Percentiles rank a stretch among this genome's conserved stretches.
phyloP scores from a whole-genome alignment of 2,113 vertebrate species.

The Platichthys flesus region DNA sequence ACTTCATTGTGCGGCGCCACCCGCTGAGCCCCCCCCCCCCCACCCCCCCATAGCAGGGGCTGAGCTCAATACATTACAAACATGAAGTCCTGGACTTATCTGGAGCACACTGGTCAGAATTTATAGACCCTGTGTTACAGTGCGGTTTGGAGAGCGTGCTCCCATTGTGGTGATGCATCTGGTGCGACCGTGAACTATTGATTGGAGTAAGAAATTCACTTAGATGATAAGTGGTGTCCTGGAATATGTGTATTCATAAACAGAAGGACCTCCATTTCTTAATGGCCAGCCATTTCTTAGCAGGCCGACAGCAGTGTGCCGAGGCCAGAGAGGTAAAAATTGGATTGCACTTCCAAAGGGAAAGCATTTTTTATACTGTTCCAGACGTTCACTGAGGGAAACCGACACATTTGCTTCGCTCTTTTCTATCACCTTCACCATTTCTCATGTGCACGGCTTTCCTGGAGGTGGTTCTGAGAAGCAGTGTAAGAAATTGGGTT shows the following conservation, averaged over 20 bases:
- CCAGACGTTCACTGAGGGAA: slow-evolving; percentile 16
- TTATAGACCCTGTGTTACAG: slow-evolving; percentile 43
- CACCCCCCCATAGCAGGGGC: slow-evolving; percentile 15
- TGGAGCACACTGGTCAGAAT: slow-evolving; percentile 33
- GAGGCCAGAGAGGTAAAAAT: slow-evolving; percentile 43
- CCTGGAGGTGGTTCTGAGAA: slow-evolving; percentile 25
- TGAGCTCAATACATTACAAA: slow-evolving; percentile 36
- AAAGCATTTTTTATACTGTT: slow-evolving; percentile 6
- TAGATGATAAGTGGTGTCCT: slow-evolving; percentile 55
- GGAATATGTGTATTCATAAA: slow-evolving; percentile 60
- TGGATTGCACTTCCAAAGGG: slow-evolving; percentile 41
- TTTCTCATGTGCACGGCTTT: slow-evolving; percentile 23
- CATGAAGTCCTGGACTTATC: slow-evolving; percentile 33
- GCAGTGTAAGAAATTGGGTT: slow-evolving; percentile 17
- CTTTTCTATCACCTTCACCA: slow-evolving; percentile 14
- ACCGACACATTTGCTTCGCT: slow-evolving; percentile 21
- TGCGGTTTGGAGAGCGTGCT: slow-evolving; percentile 27
- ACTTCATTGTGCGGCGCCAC: slow-evolving; percentile 41
- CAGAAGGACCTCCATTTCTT: slow-evolving; percentile 50
- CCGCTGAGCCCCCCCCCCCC: slow-evolving; percentile 19
- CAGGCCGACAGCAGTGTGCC: slow-evolving; percentile 22
- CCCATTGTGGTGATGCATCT: slow-evolving; percentile 45
- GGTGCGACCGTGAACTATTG: slow-evolving; percentile 51
- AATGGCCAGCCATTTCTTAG: slow-evolving; percentile 50
- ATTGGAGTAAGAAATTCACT: slow-evolving; percentile 57